A percentile compares a stretch with the other conserved stretches of the same genome.
These are phyloP conservation scores for Centropristis striata DNA, from an alignment of 2,113 vertebrate species.

Conservation along the genomic window DNA sequence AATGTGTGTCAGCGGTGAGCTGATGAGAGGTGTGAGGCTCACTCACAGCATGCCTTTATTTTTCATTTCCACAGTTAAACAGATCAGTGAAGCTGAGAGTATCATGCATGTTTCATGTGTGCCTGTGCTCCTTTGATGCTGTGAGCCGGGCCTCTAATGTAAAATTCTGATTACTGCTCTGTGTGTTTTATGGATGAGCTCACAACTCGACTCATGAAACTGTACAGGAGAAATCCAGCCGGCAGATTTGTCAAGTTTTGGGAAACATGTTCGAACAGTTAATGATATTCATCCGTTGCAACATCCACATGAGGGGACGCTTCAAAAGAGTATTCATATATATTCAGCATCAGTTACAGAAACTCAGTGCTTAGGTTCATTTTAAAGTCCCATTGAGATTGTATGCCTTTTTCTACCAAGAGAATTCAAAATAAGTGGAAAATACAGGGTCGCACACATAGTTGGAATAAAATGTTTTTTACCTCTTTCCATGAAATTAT, in stretches of 20 bases:
- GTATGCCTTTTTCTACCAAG: no score
- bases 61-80: conserved; percentile 23
- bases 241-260: conserved; percentile 20
- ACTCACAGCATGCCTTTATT: background rate
- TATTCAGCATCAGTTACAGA: background rate
- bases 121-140: conserved; percentile 13
- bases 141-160: conserved; percentile 13
- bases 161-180: conserved; percentile 26
- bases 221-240: background rate
- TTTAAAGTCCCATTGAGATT: no score
- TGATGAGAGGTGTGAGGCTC: conserved; percentile 16
- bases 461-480: no score
- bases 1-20: conserved; percentile 9
- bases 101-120: conserved; percentile 33
- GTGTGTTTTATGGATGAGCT: conserved; percentile 46
- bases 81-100: background rate
- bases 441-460: no score
- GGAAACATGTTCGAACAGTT: conserved; percentile 3
- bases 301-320: background rate
- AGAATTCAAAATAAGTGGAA: no score
- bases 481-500: no score
- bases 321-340: background rate
- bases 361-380: background rate
- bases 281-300: background rate
- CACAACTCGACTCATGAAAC: background rate